Conservation (phyloP, 2,797 vertebrate genomes). For the Bradypus variegatus region DNA sequence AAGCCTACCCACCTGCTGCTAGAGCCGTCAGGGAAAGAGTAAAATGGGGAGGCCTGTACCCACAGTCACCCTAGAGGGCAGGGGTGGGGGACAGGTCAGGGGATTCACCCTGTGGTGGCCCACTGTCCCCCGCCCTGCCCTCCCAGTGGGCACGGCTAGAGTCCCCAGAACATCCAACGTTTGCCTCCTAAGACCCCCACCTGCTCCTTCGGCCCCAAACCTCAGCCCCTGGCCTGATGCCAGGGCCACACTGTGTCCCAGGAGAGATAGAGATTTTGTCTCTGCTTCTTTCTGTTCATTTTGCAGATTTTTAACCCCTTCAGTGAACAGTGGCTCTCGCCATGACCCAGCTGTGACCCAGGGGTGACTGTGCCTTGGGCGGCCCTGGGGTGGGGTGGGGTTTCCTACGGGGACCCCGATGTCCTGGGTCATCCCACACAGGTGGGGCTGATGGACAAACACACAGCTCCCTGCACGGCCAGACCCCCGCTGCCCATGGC, state of each 20-base stretch:
- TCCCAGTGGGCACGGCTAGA: neutral
- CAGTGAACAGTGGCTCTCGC: neutral
- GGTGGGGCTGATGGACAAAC: too few relatives aligned
- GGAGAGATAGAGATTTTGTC: too few relatives aligned
- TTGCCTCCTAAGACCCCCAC: neutral
- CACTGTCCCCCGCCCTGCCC: too few relatives aligned
- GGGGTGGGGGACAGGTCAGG: neutral
- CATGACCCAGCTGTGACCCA: neutral
- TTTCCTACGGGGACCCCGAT: too few relatives aligned
- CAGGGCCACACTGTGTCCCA: neutral
- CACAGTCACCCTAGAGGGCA: neutral
- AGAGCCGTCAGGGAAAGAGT: neutral
- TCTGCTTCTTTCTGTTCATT: too few relatives aligned
- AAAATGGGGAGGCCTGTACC: neutral
- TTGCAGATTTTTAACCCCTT: neutral
- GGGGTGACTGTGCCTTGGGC: neutral
- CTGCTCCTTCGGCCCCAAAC: neutral
- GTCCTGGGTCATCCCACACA: neutral
- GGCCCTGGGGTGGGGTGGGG: too few relatives aligned
- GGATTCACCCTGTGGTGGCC: neutral
- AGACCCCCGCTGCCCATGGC: fast-evolving
- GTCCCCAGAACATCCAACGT: neutral
- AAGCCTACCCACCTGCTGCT: neutral
- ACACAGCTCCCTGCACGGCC: neutral
- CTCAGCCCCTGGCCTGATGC: neutral